phyloP scores from a whole-genome alignment of 2,113 vertebrate species.

The Ondatra zibethicus region DNA sequence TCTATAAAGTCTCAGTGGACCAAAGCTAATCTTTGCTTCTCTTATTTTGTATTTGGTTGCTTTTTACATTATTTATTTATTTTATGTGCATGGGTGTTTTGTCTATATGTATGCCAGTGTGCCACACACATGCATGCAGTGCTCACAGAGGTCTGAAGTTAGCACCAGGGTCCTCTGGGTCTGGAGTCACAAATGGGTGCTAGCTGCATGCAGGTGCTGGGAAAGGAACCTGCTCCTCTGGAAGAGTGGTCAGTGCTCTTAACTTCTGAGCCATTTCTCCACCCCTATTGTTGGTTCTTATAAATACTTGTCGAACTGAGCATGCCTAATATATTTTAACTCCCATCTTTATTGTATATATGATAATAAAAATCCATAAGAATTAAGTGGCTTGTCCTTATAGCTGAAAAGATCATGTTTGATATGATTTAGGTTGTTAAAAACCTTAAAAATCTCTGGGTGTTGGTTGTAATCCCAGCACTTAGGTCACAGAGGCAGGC shows the following conservation, averaged over 20 bases:
- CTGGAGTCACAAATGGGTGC: too few species aligned
- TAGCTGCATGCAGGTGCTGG: background rate
- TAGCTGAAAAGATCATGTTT: background rate
- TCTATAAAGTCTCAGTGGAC: background rate
- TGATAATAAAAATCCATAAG: background rate
- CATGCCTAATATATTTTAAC: background rate
- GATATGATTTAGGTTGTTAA: background rate
- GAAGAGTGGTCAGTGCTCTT: background rate
- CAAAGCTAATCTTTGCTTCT: background rate
- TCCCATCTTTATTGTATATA: background rate
- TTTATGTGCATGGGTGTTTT: background rate
- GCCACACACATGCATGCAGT: background rate
- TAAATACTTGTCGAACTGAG: background rate
- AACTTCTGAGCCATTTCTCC: background rate
- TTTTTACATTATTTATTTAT: background rate
- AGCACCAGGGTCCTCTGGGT: background rate
- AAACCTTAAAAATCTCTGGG: background rate
- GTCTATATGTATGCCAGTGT: too few species aligned
- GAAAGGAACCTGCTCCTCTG: background rate
- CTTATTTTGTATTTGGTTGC: background rate
- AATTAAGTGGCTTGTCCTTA: background rate
- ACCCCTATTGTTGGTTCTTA: background rate
- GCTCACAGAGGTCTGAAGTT: background rate
- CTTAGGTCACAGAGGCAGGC: too few species aligned
- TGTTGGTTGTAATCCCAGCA: too few species aligned